phyloP scores from a whole-genome alignment of 2,797 vertebrate species.

The Echeneis naucrates region DNA sequence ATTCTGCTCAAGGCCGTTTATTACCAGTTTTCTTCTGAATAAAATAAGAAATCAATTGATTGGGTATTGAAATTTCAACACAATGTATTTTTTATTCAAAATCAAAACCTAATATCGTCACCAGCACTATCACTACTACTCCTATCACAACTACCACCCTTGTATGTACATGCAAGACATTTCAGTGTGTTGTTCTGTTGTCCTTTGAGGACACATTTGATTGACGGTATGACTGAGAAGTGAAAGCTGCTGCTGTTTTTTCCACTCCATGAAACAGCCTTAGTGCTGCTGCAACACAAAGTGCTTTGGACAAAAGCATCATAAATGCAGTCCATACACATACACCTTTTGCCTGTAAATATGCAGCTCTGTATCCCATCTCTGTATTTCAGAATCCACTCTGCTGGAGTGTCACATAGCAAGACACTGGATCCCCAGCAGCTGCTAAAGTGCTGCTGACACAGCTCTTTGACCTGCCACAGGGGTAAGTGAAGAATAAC shows the following conservation, averaged over 20 bases:
- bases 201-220: neutral
- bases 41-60: no score
- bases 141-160: neutral
- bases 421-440: neutral
- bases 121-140: no score
- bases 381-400: neutral
- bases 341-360: neutral
- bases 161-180: neutral
- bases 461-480: constrained; percentile 9
- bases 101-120: no score
- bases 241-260: no score
- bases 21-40: no score
- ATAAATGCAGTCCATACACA: neutral
- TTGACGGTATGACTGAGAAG: neutral
- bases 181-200: neutral
- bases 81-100: no score
- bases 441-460: neutral
- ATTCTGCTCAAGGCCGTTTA: no score
- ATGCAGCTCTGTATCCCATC: neutral
- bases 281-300: neutral
- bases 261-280: no score
- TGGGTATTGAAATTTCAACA: no score
- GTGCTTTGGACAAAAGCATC: neutral
- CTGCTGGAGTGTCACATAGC: neutral
- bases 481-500: constrained; percentile 1